Percentiles rank a stretch among this genome's conserved stretches.
These are phyloP conservation scores for Drosophila repletoides DNA, from an alignment of 1,140 invertebrate genomes.

Conservation along the genomic window DNA sequence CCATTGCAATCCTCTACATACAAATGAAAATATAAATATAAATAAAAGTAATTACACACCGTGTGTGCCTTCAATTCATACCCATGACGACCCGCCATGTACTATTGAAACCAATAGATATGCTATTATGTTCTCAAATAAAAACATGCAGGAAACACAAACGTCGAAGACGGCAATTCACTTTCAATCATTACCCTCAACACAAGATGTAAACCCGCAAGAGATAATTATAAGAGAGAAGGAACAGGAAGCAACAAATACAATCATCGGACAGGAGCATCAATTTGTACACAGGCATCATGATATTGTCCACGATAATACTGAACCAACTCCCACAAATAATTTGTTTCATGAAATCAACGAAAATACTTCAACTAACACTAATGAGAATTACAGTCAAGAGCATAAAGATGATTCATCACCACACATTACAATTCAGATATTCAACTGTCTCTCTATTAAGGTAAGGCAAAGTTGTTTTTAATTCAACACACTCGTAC, in stretches of 20 bases:
- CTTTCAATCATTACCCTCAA: slow-evolving; percentile 47
- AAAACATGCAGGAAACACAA: slow-evolving; percentile 21
- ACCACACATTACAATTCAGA: slow-evolving; percentile 78
- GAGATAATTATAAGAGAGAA: no score
- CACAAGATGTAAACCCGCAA: slow-evolving; percentile 24
- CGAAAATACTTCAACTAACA: slow-evolving; percentile 31
- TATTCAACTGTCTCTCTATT: slow-evolving; percentile 81
- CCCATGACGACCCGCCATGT: slow-evolving; percentile 37
- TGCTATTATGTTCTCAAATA: slow-evolving; percentile 43
- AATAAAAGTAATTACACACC: slow-evolving; percentile 58
- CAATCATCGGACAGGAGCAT: slow-evolving; percentile 20
- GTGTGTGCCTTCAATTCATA: slow-evolving; percentile 55
- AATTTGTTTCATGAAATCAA: slow-evolving; percentile 18
- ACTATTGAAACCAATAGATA: slow-evolving; percentile 40
- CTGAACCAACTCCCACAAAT: slow-evolving; percentile 6
- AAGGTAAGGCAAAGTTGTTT: slow-evolving; percentile 76
- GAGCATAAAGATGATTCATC: slow-evolving; percentile 77
- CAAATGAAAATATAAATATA: no score
- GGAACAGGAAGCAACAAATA: slow-evolving; percentile 16
- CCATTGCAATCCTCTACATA: slow-evolving; percentile 41
- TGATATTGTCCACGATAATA: slow-evolving; percentile 17
- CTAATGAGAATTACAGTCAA: slow-evolving; percentile 51
- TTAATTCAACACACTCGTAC: slow-evolving; percentile 65
- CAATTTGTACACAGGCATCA: slow-evolving; percentile 28
- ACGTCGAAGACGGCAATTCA: slow-evolving; percentile 15